Evolutionary conservation across 2,797 vertebrate genomes (phyloP).

Genomic region (Melanotaenia nigrans): DNA sequence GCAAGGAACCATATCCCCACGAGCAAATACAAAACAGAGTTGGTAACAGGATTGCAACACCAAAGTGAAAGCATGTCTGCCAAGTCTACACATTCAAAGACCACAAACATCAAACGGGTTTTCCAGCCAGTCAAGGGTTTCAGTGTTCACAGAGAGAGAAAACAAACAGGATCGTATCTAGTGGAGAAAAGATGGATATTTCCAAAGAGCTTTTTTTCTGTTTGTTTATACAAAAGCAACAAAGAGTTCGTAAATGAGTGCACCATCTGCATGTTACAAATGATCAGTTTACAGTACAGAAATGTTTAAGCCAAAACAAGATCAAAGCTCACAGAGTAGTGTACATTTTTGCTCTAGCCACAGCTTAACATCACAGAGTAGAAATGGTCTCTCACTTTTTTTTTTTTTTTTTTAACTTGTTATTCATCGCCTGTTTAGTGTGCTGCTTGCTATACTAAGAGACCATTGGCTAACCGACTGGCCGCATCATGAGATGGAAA

Average conservation of each 20-base stretch:
- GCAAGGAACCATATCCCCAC: conserved; percentile 76
- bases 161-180: conserved; percentile 61
- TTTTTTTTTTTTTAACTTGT: conserved; percentile 34
- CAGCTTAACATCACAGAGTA: conserved; percentile 61
- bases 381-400: conserved; percentile 50
- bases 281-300: conserved; percentile 59
- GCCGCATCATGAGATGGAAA: conserved; percentile 60
- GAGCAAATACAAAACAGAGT: conserved; percentile 78
- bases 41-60: conserved; percentile 79
- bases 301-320: conserved; percentile 45
- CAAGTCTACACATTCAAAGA: conserved; percentile 78
- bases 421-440: conserved; percentile 46
- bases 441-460: conserved; percentile 38
- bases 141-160: conserved; percentile 60
- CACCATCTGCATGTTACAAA: conserved; percentile 42
- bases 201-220: conserved; percentile 36
- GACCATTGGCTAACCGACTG: conserved; percentile 59
- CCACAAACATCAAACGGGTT: conserved; percentile 75
- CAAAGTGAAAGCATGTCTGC: conserved; percentile 75
- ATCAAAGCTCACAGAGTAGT: conserved; percentile 48
- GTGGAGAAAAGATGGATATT: conserved; percentile 50
- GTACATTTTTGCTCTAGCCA: conserved; percentile 33
- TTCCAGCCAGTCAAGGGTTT: conserved; percentile 71
- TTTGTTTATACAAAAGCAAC: conserved; percentile 44
- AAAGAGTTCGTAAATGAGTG: conserved; percentile 27